Percentiles rank a stretch among this genome's conserved stretches.
Evolutionary conservation across 2,888 invertebrate genomes (phyloP).

Genomic region (Chrysina gloriosa): DNA sequence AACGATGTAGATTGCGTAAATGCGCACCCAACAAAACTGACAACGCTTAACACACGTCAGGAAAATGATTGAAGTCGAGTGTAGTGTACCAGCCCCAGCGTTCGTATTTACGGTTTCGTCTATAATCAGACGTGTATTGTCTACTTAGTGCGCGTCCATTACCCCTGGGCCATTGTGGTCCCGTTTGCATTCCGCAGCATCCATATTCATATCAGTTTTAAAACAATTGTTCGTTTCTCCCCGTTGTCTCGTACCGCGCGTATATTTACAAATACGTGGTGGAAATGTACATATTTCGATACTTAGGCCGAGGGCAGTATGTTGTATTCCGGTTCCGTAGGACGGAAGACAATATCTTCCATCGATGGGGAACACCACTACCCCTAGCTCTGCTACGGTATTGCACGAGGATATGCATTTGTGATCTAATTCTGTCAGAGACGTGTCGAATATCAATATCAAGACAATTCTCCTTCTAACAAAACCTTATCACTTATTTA

Average conservation of each 20-base stretch:
- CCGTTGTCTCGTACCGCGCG: conserved; percentile 48
- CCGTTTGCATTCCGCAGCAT: conserved; percentile 60
- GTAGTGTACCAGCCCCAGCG: too few species aligned
- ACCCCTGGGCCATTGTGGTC: conserved; percentile 60
- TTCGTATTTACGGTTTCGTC: conserved; percentile 64
- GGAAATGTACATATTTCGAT: conserved; percentile 33
- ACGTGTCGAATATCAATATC: neutral
- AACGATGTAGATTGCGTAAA: conserved; percentile 56
- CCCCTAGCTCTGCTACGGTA: neutral
- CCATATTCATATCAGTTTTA: conserved; percentile 65
- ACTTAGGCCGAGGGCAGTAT: neutral
- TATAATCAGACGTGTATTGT: conserved; percentile 64
- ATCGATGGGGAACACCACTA: neutral
- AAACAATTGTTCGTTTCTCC: conserved; percentile 63
- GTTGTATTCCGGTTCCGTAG: neutral
- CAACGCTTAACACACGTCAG: conserved; percentile 57
- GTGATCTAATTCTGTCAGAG: neutral
- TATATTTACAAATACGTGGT: conserved; percentile 40
- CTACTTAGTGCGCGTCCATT: conserved; percentile 64
- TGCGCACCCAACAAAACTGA: conserved; percentile 52
- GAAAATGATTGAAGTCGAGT: conserved; percentile 65
- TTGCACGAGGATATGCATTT: neutral
- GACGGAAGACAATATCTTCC: neutral
- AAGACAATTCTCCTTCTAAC: neutral
- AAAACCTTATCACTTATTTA: neutral